Conservation (phyloP, 2,113 vertebrate genomes). For the Sinocyclocheilus anshuiensis region DNA sequence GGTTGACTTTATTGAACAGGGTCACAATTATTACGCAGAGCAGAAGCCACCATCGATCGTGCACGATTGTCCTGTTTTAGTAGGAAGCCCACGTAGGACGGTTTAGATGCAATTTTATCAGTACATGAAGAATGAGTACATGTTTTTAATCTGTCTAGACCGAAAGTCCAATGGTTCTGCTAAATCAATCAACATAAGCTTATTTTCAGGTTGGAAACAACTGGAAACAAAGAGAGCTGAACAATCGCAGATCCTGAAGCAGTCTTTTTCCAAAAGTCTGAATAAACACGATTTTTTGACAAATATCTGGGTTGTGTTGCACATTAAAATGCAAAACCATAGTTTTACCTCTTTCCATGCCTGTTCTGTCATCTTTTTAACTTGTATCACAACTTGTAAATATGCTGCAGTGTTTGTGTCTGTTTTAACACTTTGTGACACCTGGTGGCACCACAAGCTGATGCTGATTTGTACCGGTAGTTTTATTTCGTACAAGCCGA, state of each 20-base stretch:
- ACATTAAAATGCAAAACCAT: conserved; percentile 28
- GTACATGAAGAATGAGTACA: background rate
- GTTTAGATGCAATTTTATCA: background rate
- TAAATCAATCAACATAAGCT: background rate
- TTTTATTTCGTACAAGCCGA: background rate
- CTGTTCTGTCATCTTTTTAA: background rate
- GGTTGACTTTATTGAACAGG: conserved; percentile 55
- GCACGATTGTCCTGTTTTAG: conserved; percentile 13
- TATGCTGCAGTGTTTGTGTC: conserved; percentile 10
- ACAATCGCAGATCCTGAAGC: conserved; percentile 36
- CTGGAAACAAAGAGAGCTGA: conserved; percentile 50
- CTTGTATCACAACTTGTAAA: conserved; percentile 14
- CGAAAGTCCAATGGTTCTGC: background rate
- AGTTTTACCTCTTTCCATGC: background rate
- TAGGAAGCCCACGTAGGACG: background rate
- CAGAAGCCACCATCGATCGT: conserved; percentile 63
- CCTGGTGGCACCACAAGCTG: background rate
- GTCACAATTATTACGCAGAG: conserved; percentile 70
- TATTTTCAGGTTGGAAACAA: conserved; percentile 4
- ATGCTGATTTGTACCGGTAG: background rate
- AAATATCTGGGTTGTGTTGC: background rate
- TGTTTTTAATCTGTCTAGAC: background rate
- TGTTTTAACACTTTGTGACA: conserved; percentile 15
- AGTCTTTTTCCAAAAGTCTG: background rate
- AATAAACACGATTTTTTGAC: conserved; percentile 13